These are phyloP conservation scores for Platerodrilus igneus DNA, from an alignment of 2,888 invertebrate genomes.

Conservation along the genomic window DNA sequence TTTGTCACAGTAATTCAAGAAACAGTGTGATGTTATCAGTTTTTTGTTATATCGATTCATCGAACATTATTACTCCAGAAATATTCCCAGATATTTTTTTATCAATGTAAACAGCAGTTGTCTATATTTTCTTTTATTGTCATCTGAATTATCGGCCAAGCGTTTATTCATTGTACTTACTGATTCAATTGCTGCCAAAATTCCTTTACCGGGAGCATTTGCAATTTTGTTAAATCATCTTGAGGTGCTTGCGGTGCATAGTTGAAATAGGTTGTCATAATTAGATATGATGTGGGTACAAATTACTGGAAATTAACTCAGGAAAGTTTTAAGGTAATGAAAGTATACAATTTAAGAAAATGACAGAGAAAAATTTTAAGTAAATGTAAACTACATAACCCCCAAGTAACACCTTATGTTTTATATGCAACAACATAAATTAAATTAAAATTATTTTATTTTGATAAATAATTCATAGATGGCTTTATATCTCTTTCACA, in stretches of 20 bases:
- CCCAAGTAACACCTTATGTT: no score
- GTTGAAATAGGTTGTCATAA: constrained; percentile 48
- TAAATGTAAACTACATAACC: no score
- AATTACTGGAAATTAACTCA: no score
- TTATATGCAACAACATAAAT: no score
- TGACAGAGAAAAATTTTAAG: no score
- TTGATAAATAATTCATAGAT: no score
- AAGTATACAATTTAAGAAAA: no score
- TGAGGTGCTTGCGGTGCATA: constrained; percentile 79
- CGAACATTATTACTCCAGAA: constrained; percentile 62
- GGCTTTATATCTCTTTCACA: no score
- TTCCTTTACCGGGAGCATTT: constrained; percentile 86
- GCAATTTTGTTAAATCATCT: constrained; percentile 82
- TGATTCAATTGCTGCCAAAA: constrained; percentile 96
- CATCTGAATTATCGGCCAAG: constrained; percentile 81
- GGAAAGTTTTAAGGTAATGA: no score
- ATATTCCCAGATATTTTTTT: constrained; percentile 49
- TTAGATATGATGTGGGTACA: no score
- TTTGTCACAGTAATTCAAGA: no score
- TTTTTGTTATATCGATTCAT: constrained; percentile 64
- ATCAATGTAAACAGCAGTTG: constrained; percentile 57
- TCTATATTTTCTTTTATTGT: constrained; percentile 70
- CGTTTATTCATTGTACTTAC: constrained; percentile 87
- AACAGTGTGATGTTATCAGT: constrained; percentile 53
- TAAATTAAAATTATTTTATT: no score